Evolutionary conservation across 2,888 invertebrate genomes (phyloP), one percentile per base, ranked within the genome.

Genomic region (Plebejus argus): DNA sequence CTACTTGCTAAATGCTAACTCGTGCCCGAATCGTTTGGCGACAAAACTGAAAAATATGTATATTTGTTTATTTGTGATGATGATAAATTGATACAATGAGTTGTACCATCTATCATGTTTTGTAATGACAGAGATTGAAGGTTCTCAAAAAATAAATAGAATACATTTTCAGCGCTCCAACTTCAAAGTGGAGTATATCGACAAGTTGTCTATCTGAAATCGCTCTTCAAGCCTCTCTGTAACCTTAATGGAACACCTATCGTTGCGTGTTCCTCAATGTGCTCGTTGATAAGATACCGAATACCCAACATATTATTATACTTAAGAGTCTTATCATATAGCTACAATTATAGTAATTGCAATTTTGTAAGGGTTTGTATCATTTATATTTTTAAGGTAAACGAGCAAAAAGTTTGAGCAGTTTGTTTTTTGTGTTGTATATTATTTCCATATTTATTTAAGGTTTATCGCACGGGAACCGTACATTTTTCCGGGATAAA

Each of bases 231-330:
- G n/a, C 33, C 70, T 35, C 8, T 39, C 71, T n/a, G 71, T 71
- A 20, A 39, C 70, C 39, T n/a, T 71, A 39, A 71, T 66, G 28
- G 28, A 66, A 66, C 66, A 66, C 66, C 33, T 28, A 71, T 71
- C 71, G 20, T 71, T 39, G 71, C 39, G 71, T 71, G 71, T 71
- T 71, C 39, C 71, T 71, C 39, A 71, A 71, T 71, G 71, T 71
- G 20, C n/a, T 20, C 8, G 18, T 10, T 39, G 71, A 71, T 71
- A 71, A 39, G 71, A 39, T 71, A 39, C 39, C 71, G 71, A n/a
- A 20, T 39, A 71, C n/a, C 8, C 45, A 45, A 72, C 72, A 66
- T 66, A n/a, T n/a, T n/a, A n/a, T n/a, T n/a, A 66, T 66, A 66
- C 39, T 45, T 39, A 45, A 71, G 39, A 45, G 20, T 39, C 12